Percentiles rank a stretch among this genome's conserved stretches.
Evolutionary conservation across 2,888 invertebrate genomes (phyloP).

Genomic region (Steinernema carpocapsae): DNA sequence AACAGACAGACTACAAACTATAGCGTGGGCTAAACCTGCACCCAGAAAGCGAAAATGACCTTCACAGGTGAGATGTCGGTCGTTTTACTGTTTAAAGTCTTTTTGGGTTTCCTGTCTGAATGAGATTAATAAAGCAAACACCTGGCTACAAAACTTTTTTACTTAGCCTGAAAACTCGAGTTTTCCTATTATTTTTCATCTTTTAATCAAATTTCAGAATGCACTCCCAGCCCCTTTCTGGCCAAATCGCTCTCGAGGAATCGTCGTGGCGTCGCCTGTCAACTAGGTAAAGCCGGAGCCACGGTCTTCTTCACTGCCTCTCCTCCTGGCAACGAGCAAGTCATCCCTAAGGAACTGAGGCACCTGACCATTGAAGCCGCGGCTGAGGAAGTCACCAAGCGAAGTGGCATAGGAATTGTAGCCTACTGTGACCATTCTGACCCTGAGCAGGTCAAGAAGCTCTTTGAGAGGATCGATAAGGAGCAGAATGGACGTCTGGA

Average conservation of each 20-base stretch:
- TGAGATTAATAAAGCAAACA: no score
- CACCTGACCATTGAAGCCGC: slow-evolving; percentile 40
- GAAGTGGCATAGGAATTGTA: slow-evolving; percentile 69
- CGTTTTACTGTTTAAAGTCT: no score
- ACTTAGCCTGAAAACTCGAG: no score
- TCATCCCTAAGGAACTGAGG: slow-evolving; percentile 10
- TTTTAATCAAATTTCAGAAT: no score
- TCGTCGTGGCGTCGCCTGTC: slow-evolving; percentile 58
- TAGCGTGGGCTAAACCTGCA: no score
- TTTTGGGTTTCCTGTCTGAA: no score
- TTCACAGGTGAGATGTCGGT: no score
- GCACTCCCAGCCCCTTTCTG: slow-evolving; percentile 39
- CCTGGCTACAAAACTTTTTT: no score
- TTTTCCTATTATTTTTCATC: no score
- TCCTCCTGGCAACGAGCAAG: slow-evolving; percentile 23
- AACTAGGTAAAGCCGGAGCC: slow-evolving; percentile 70
- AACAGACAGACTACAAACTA: no score
- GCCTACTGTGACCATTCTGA: slow-evolving; percentile 70
- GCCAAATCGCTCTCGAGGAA: slow-evolving; percentile 56
- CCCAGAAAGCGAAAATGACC: no score
- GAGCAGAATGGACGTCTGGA: slow-evolving; percentile 70
- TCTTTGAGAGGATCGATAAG: slow-evolving; percentile 67
- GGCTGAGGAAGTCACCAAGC: slow-evolving; percentile 61
- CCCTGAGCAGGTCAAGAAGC: slow-evolving; percentile 64
- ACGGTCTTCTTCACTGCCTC: slow-evolving; percentile 70